Evolutionary conservation across 2,888 invertebrate species (phyloP).

Genomic region (Heliconius ethilla): DNA sequence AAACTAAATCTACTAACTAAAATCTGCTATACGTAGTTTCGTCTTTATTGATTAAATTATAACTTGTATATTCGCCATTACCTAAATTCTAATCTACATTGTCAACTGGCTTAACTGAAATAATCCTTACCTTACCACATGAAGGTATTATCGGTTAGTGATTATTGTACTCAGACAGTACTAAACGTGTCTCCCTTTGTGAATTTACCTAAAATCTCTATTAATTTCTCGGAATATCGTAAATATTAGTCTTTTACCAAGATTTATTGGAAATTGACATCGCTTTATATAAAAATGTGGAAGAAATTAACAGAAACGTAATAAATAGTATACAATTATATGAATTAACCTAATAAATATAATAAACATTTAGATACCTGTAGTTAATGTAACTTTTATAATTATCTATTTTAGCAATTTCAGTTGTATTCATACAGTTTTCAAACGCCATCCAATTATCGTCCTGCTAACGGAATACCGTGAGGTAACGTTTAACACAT

Average conservation of each 20-base stretch:
- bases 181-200: not conserved
- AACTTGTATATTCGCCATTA: too few species aligned
- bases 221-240: not conserved
- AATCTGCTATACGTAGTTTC: too few species aligned
- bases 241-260: not conserved
- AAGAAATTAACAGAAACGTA: too few species aligned
- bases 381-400: not conserved
- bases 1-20: too few species aligned
- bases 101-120: slow-evolving; percentile 1
- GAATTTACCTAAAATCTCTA: not conserved
- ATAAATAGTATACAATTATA: too few species aligned
- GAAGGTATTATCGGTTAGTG: not conserved
- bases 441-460: slow-evolving; percentile 53
- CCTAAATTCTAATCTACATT: not conserved
- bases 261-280: too few species aligned
- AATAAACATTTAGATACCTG: not conserved
- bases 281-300: too few species aligned
- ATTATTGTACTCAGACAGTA: not conserved
- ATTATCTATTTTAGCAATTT: not conserved
- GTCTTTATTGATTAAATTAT: not conserved
- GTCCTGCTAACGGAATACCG: slow-evolving; percentile 49
- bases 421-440: slow-evolving; percentile 33
- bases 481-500: slow-evolving; percentile 52
- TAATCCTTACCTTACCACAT: not conserved
- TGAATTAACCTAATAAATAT: too few species aligned